Evolutionary conservation across 2,113 vertebrate species (phyloP).

Genomic region (Circaetus gallicus): DNA sequence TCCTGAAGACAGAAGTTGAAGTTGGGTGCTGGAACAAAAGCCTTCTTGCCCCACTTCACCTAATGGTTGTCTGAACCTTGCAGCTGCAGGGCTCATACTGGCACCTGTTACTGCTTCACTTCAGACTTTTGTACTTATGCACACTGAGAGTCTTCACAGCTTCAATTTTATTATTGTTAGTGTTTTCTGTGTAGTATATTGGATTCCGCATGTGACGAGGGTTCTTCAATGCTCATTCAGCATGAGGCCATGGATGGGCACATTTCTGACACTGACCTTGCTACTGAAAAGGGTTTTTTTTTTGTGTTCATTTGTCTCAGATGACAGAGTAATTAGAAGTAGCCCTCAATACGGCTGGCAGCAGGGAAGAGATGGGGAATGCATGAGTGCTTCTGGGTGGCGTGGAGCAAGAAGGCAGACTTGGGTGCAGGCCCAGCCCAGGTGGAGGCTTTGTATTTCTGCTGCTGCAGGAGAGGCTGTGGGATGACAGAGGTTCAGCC

Average conservation of each 20-base stretch:
- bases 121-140: background rate
- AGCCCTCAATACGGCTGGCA: background rate
- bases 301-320: background rate
- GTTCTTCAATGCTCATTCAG: background rate
- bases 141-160: background rate
- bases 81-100: rapidly evolving
- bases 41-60: rapidly evolving
- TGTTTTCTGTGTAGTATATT: background rate
- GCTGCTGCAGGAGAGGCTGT: no score
- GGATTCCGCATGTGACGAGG: background rate
- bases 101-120: rapidly evolving
- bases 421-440: rapidly evolving
- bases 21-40: background rate
- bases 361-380: background rate
- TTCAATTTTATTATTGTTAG: background rate
- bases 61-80: background rate
- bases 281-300: background rate
- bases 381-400: background rate
- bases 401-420: background rate
- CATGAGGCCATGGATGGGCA: background rate
- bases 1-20: background rate
- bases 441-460: background rate
- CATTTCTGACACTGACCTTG: background rate
- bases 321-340: background rate
- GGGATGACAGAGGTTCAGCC: background rate